Evolutionary conservation across 2,113 vertebrate species (phyloP).

Genomic region (Mugil cephalus): DNA sequence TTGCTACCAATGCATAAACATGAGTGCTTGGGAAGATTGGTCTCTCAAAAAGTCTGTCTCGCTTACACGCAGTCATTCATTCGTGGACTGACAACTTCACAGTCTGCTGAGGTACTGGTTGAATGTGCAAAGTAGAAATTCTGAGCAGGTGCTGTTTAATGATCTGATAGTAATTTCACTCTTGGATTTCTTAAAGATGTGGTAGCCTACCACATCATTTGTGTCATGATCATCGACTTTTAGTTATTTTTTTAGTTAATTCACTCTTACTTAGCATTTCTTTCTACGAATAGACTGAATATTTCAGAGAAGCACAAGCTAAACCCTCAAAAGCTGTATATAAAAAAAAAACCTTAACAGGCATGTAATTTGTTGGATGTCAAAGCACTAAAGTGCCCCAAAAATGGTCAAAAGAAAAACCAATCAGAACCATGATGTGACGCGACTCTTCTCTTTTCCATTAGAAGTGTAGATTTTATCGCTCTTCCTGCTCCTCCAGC

Average conservation of each 20-base stretch:
- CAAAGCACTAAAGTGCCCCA: background rate
- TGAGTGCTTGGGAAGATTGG: background rate
- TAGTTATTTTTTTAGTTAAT: background rate
- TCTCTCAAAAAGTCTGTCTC: slow-evolving; percentile 16
- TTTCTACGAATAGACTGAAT: slow-evolving; percentile 12
- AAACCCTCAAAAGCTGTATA: background rate
- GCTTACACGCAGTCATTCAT: slow-evolving; percentile 20
- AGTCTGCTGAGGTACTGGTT: slow-evolving; percentile 49
- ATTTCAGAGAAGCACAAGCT: background rate
- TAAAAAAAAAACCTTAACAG: background rate
- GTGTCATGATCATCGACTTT: background rate
- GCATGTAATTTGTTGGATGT: background rate
- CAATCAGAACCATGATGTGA: background rate
- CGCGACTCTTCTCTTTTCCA: background rate
- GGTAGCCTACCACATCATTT: no score
- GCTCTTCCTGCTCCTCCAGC: background rate
- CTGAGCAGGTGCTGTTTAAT: slow-evolving; percentile 32
- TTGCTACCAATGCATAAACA: background rate
- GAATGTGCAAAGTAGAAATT: slow-evolving; percentile 46
- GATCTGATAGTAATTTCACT: slow-evolving; percentile 53
- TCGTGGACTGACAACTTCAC: slow-evolving; percentile 51
- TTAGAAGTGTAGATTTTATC: slow-evolving; percentile 17
- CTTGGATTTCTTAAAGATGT: slow-evolving; percentile 10
- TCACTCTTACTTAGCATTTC: slow-evolving; percentile 30
- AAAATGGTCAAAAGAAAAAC: background rate